phyloP scores from a whole-genome alignment of 1,140 invertebrate genomes.

The Magallana gigas region DNA sequence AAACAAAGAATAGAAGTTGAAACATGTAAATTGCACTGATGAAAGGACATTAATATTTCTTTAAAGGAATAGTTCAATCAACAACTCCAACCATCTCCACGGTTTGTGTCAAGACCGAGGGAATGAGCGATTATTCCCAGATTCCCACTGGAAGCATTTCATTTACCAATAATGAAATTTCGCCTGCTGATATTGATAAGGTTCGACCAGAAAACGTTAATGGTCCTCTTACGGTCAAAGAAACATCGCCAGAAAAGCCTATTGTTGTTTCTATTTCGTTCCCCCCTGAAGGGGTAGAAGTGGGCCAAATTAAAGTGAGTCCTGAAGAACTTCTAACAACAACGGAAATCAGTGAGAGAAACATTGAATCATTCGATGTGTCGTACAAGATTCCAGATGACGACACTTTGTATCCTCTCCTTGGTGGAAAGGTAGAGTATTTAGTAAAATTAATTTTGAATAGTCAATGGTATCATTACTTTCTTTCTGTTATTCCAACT shows the following conservation, averaged over 20 bases:
- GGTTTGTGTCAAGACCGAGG: not conserved
- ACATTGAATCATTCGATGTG: not conserved
- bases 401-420: not conserved
- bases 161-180: not conserved
- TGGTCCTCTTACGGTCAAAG: not conserved
- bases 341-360: not conserved
- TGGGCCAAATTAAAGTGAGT: not conserved
- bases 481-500: too few species aligned
- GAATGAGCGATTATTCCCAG: not conserved
- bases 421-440: not conserved
- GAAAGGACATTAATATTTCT: too few species aligned
- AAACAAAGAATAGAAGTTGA: too few species aligned
- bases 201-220: not conserved
- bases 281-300: not conserved
- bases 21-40: too few species aligned
- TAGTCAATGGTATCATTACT: too few species aligned
- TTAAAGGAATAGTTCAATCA: too few species aligned
- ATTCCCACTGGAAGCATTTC: not conserved
- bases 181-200: not conserved
- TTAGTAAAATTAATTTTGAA: too few species aligned
- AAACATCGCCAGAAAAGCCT: not conserved
- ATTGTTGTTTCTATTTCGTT: not conserved
- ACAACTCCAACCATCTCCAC: not conserved
- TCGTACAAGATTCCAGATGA: slow-evolving; percentile 7
- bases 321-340: not conserved